phyloP scores from a whole-genome alignment of 2,797 vertebrate genomes.

The Phyllotis vaccarum region DNA sequence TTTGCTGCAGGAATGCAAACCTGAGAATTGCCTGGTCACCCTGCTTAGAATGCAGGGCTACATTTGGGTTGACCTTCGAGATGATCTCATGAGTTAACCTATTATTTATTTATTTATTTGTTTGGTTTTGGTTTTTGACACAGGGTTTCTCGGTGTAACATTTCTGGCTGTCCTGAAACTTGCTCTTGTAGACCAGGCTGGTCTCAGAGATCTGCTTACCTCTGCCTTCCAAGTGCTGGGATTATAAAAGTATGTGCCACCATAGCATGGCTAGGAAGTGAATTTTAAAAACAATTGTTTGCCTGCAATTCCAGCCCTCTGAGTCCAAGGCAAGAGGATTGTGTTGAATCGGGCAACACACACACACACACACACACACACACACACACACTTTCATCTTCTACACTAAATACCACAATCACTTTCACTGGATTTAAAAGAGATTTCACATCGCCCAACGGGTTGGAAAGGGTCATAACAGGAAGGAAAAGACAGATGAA shows the following conservation, averaged over 20 bases:
- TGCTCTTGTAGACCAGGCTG: background rate
- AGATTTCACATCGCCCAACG: constrained; percentile 64
- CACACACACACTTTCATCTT: background rate
- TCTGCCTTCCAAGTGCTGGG: background rate
- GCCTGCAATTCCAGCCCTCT: background rate
- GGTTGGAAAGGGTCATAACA: constrained; percentile 57
- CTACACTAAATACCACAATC: constrained; percentile 79
- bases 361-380: background rate
- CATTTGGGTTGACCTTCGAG: background rate
- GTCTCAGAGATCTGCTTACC: background rate
- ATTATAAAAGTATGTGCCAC: background rate
- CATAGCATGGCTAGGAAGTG: background rate
- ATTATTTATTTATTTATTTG: background rate
- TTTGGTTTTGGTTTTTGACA: background rate
- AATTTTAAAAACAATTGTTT: constrained; percentile 49
- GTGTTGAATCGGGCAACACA: background rate
- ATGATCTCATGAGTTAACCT: background rate
- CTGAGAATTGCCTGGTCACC: background rate
- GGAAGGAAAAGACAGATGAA: constrained; percentile 40
- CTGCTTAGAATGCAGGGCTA: background rate
- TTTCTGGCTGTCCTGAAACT: background rate
- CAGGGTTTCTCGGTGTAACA: background rate
- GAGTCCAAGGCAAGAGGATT: background rate
- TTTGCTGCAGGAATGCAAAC: background rate
- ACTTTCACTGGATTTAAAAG: constrained; percentile 76